Base-by-base conservation (phyloP, 2,888 invertebrate species). In the Tipula helvola region DNA sequence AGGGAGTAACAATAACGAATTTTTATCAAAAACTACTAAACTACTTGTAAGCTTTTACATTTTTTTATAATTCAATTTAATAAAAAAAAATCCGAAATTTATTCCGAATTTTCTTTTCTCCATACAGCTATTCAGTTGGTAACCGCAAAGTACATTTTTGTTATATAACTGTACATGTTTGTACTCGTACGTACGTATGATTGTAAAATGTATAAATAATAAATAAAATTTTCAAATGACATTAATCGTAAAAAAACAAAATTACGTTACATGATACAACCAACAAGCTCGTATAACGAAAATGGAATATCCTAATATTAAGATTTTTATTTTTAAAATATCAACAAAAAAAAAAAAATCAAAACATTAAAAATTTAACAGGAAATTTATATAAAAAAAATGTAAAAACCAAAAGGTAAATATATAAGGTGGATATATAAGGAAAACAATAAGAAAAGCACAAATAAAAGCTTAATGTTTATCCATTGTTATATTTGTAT, bases 401-500 rank as follows among this genome's bases (percentile, higher is more conserved):
- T 7, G n/a, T 16, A 57, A 7, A 57, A 18, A 71, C 71, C 71
- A 28, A 71, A 10, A 71, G 71, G 71, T 71, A 71, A 71, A 71
- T 52, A 28, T 28, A 57, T 71, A 71, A 71, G 28, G 71, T 71
- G 28, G 3, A 28, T n/a, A 39, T 39, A 16, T 71, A 71, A 71
- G 71, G 28, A 71, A 71, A 71, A 71, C 71, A 71, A 71, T 71
- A 71, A 71, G 71, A 71, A 71, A 71, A 71, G 71, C 71, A 71
- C 71, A 71, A 71, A 71, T 71, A 71, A 71, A 71, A 71, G 71
- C 71, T 71, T 71, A 71, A 71, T 71, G 71, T 71, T 71, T 71
- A 71, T 71, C 71, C 71, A 28, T 71, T 71, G 71, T 71, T 71
- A 10, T 18, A 71, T 71, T 71, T 71, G 28, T 28, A 71, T 71